Conservation (phyloP, 2,113 vertebrate species). For the Bathybates hornii region DNA sequence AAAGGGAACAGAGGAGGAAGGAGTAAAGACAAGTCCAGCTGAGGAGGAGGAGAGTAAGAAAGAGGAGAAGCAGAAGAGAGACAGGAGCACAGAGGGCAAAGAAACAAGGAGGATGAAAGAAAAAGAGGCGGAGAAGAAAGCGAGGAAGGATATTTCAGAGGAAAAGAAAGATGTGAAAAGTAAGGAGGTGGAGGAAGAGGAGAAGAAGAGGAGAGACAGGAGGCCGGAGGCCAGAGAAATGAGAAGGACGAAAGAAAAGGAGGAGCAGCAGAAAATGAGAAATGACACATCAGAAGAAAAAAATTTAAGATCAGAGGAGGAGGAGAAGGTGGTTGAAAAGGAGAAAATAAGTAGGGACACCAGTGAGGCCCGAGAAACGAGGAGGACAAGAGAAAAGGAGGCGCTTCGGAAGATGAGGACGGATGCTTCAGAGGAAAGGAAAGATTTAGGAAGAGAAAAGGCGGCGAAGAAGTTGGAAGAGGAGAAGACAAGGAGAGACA, state of each 20-base stretch:
- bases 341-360: background rate
- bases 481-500: background rate
- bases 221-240: background rate
- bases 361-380: background rate
- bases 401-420: background rate
- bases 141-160: background rate
- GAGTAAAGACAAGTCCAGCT: background rate
- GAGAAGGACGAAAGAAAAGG: background rate
- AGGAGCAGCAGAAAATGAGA: background rate
- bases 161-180: background rate
- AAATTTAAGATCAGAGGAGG: background rate
- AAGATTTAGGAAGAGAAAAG: background rate
- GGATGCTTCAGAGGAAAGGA: background rate
- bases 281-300: background rate
- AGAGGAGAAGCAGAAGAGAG: background rate
- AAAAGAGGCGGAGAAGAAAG: background rate
- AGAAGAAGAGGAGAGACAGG: background rate
- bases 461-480: background rate
- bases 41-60: background rate
- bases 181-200: background rate
- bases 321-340: background rate
- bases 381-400: background rate
- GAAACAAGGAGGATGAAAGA: background rate
- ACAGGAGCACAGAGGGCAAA: background rate
- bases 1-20: background rate